Evolutionary conservation across 1,140 invertebrate genomes (phyloP), one percentile per base, ranked within the genome.

Genomic region (Pseudomyrmex gracilis): DNA sequence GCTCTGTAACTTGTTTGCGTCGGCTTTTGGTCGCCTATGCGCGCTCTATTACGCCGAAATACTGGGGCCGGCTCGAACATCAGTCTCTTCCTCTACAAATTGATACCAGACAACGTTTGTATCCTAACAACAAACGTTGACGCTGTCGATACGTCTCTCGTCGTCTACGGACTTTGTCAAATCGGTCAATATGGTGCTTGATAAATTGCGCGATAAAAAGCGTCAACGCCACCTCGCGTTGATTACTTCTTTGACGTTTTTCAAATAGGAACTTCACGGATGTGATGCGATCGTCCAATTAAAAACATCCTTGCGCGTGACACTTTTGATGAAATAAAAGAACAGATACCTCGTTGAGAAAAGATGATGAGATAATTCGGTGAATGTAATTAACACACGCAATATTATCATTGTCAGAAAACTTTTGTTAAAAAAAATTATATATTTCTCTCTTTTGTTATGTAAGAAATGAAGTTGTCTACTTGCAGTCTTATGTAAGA

Each of bases 1-100:
- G 74, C 83, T 58, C 76, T 77, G 87, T 82, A 88, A 88, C 87
- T 88, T 87, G 76, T 88, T 88, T 88, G 87, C 51, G 76, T 85
- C 84, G 71, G 80, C 85, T 87, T 76, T 83, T 66, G 74, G 70
- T 82, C 82, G 82, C 87, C 74, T 76, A 76, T 49, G 76, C 87
- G 80, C 86, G 87, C 73, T 77, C 87, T 87, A 87, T 88, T 85
- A 87, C 86, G 86, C 66, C 73, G 85, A 87, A 87, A 88, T 88
- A 88, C 74, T 70, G 45, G 34, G 34, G 34, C 34, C 82, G 66
- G 73, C 74, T 84, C 85, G 87, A 84, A 87, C 80, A 82, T 51
- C 85, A 76, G 67, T 82, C 67, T 80, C 34, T 34, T 34, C 73
- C 82, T 87, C 86, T 68, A 83, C 85, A 84, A 87, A 87, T 86